Evolutionary conservation across 2,797 vertebrate genomes (phyloP).

Genomic region (Rhinatrema bivittatum): DNA sequence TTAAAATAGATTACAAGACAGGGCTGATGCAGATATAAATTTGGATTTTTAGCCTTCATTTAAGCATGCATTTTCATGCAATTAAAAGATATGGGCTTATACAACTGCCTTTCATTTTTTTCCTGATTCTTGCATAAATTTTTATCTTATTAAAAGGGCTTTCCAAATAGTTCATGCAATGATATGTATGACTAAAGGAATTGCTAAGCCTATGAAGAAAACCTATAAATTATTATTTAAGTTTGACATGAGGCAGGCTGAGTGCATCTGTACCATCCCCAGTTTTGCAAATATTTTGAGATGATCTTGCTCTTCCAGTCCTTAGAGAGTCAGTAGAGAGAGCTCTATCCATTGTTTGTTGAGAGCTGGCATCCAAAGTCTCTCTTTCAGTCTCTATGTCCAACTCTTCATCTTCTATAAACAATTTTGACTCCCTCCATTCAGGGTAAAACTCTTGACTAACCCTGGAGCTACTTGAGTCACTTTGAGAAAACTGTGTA

Average conservation of each 20-base stretch:
- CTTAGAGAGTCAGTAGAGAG: slow-evolving; percentile 77
- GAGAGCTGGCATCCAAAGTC: slow-evolving; percentile 67
- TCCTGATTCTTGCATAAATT: slow-evolving; percentile 47
- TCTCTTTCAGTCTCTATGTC: slow-evolving; percentile 62
- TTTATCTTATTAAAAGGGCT: slow-evolving; percentile 55
- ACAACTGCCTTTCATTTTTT: slow-evolving; percentile 46
- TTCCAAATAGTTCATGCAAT: slow-evolving; percentile 73
- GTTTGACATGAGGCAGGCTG: slow-evolving; percentile 79
- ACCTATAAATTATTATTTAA: slow-evolving; percentile 70
- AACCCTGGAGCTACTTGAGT: slow-evolving; percentile 66
- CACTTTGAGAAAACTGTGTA: slow-evolving; percentile 59
- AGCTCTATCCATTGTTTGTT: slow-evolving; percentile 54
- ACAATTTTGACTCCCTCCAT: slow-evolving; percentile 88
- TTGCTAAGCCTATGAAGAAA: slow-evolving; percentile 58
- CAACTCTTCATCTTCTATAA: slow-evolving; percentile 87
- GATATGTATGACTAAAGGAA: slow-evolving; percentile 72
- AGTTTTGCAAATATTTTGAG: slow-evolving; percentile 62
- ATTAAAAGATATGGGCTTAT: slow-evolving; percentile 54
- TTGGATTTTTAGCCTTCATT: slow-evolving; percentile 56
- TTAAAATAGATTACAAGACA: slow-evolving; percentile 39
- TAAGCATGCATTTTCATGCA: slow-evolving; percentile 86
- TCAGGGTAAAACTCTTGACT: slow-evolving; percentile 69
- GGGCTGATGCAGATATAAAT: slow-evolving; percentile 44
- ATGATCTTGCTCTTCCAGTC: slow-evolving; percentile 73
- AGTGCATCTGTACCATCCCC: slow-evolving; percentile 71